Conservation (phyloP, 2,888 invertebrate genomes). For the Melitaea athalia region DNA sequence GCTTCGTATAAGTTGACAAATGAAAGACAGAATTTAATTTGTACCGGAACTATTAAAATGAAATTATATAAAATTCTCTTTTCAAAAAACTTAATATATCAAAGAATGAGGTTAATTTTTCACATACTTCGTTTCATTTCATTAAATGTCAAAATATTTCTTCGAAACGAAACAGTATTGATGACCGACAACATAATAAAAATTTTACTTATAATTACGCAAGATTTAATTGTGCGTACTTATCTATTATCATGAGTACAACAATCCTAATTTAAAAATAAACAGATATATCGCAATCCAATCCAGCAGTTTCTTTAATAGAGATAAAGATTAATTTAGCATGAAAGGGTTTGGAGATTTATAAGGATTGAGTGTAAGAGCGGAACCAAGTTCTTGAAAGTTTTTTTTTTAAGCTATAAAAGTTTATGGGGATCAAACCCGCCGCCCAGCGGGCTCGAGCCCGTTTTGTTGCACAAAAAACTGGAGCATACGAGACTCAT, state of each 20-base stretch:
- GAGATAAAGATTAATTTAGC: conserved; percentile 4
- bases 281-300: background rate
- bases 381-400: conserved; percentile 35
- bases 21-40: too few species aligned
- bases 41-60: too few species aligned
- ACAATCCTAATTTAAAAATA: background rate
- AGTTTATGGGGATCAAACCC: conserved; percentile 60
- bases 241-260: conserved; percentile 10
- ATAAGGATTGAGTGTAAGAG: conserved; percentile 9
- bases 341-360: conserved; percentile 8
- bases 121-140: conserved; percentile 12
- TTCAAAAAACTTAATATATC: background rate
- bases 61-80: too few species aligned
- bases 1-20: too few species aligned
- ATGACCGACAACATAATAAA: background rate
- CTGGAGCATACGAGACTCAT: conserved; percentile 65
- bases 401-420: conserved; percentile 55
- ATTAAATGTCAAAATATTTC: conserved; percentile 7
- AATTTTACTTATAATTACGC: background rate
- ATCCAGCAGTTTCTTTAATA: background rate
- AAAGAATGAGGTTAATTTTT: conserved; percentile 1
- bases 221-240: background rate
- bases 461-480: conserved; percentile 54
- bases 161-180: conserved; percentile 5
- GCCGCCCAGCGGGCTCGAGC: conserved; percentile 46